These are phyloP conservation scores for Spialia ferax DNA, from an alignment of 2,888 invertebrate species.

Conservation along the genomic window DNA sequence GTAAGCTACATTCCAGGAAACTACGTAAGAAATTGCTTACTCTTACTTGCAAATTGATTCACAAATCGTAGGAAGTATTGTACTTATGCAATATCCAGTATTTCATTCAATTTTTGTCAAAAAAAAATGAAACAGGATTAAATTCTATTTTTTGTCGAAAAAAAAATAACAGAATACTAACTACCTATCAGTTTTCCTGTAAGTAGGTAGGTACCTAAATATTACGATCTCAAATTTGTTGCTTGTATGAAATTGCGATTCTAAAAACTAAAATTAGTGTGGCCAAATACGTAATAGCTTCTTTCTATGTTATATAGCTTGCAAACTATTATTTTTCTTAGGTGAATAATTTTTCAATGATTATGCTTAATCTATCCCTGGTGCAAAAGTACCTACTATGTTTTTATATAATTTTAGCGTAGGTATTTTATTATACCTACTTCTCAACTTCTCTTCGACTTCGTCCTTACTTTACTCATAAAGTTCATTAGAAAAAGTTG, in stretches of 20 bases:
- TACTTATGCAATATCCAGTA: too few relatives aligned
- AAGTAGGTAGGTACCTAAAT: conserved; percentile 8
- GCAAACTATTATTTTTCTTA: too few relatives aligned
- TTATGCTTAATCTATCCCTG: background rate
- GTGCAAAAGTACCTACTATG: background rate
- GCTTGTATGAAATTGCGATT: background rate
- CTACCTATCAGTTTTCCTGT: conserved; percentile 11
- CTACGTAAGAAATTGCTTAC: background rate
- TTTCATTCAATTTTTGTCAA: too few relatives aligned
- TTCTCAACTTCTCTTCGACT: background rate
- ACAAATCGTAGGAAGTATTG: too few relatives aligned
- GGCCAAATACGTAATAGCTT: too few relatives aligned
- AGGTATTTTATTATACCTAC: background rate
- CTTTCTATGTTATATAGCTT: too few relatives aligned
- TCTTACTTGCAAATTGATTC: background rate
- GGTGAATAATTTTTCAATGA: too few relatives aligned
- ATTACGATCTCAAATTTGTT: conserved; percentile 33
- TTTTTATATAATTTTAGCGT: background rate
- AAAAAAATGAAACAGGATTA: too few relatives aligned
- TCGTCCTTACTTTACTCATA: background rate
- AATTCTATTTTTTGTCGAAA: too few relatives aligned
- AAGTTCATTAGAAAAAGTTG: background rate
- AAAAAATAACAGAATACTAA: too few relatives aligned
- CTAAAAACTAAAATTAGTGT: too few relatives aligned
- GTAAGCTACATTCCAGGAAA: background rate